phyloP scores from a whole-genome alignment of 2,797 vertebrate genomes.

The Corythornis leucogaster region DNA sequence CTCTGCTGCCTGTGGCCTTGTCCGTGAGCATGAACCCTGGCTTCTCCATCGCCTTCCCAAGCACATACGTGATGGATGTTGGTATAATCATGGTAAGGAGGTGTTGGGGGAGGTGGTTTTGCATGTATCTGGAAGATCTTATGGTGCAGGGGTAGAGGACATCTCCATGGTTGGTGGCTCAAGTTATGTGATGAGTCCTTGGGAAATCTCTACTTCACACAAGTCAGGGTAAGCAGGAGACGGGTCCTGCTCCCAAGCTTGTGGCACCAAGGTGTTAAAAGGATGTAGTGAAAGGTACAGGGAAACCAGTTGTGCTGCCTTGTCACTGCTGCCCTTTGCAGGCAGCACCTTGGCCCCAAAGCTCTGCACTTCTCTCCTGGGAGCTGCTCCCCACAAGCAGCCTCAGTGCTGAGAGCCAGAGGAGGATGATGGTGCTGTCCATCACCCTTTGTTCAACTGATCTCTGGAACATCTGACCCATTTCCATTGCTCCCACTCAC shows the following conservation, averaged over 20 bases:
- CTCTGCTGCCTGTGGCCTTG: neutral
- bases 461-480: neutral
- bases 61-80: rapidly evolving
- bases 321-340: rapidly evolving
- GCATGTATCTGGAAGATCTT: rapidly evolving
- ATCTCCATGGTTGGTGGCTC: neutral
- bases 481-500: rapidly evolving
- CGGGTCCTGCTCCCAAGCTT: neutral
- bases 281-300: neutral
- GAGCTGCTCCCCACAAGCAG: neutral
- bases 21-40: rapidly evolving
- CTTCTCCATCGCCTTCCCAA: rapidly evolving
- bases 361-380: neutral
- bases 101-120: neutral
- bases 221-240: neutral
- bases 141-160: neutral
- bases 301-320: neutral
- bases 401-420: neutral
- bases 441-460: rapidly evolving
- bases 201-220: neutral
- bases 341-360: neutral
- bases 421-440: neutral
- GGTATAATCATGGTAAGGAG: rapidly evolving
- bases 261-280: neutral
- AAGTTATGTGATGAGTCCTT: neutral